Conservation (phyloP, 2,888 invertebrate genomes). For the Amaurobius ferox region DNA sequence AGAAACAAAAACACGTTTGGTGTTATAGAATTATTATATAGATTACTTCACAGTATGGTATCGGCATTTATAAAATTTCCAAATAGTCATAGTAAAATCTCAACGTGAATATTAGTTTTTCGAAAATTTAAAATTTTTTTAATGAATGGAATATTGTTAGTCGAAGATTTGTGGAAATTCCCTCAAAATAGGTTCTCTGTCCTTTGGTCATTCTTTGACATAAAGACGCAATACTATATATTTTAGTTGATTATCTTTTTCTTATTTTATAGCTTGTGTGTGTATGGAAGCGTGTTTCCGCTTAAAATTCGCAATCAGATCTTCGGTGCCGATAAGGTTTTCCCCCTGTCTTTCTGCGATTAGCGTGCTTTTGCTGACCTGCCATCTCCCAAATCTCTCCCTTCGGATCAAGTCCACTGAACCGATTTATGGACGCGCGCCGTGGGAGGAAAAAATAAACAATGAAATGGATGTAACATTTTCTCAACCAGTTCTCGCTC, state of each 20-base stretch:
- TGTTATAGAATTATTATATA: no score
- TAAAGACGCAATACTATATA: neutral
- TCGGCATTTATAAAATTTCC: no score
- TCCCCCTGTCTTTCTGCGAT: slow-evolving; percentile 27
- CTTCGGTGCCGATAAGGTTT: slow-evolving; percentile 14
- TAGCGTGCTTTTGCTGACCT: slow-evolving; percentile 15
- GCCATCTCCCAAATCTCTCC: neutral
- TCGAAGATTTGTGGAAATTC: slow-evolving; percentile 9
- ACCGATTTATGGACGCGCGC: slow-evolving; percentile 1
- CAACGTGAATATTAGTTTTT: no score
- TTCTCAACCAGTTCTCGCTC: neutral
- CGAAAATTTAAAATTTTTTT: no score
- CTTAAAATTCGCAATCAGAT: slow-evolving; percentile 40
- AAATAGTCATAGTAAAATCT: no score
- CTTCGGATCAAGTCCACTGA: slow-evolving; percentile 22
- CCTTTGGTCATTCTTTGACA: slow-evolving; percentile 17
- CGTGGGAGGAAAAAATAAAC: slow-evolving; percentile 36
- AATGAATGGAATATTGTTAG: no score
- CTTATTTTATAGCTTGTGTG: slow-evolving; percentile 17
- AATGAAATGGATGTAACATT: neutral
- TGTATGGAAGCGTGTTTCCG: slow-evolving; percentile 49
- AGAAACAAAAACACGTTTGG: no score
- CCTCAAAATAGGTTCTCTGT: slow-evolving; percentile 1
- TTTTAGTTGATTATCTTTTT: slow-evolving; percentile 12
- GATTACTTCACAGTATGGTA: no score